Base-by-base conservation (phyloP, 2,888 invertebrate species). In the Ptychoptera albimana region DNA sequence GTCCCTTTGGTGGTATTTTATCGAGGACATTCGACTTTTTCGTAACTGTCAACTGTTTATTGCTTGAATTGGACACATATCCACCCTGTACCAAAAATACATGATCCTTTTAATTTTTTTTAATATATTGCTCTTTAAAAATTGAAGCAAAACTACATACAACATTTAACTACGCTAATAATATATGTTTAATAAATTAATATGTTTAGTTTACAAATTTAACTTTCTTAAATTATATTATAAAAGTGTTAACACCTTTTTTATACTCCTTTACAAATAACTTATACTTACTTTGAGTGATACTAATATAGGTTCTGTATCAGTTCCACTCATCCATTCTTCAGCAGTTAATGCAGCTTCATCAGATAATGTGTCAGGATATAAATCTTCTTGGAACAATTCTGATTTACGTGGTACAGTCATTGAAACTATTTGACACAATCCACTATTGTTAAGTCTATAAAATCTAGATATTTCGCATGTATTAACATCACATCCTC, bases 361-460 rank as follows among this genome's bases (percentile, higher is more conserved):
- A 58, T 92, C 88, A 44, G 92, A 89, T 13, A 88, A 69, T 8
- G 96, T 94, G 61, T 94, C 93, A 0, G 96, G 96, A 67, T 92
- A 97, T 51, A 97, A 72, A 68, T 96, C 96, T 64, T 93, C 92
- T 69, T 96, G 96, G 73, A 96, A 96, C 57, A 89, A 75, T 67
- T 93, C 93, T 49, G 93, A 92, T 76, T 94, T 94, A 62, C 96
- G 76, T 16, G 96, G 96, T 46, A 96, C 96, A 45, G 94, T 94
- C 92, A 97, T 93, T n/a, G 93, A 89, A 47, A 66, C 61, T 54
- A 79, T 79, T 74, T 96, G 96, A 64, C 93, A 92, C 43, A 93
- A 71, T 44, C 89, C 91, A 30, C 86, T 88, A 66, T 91, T 89
- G 67, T 94, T 94, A 47, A 97, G 75, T 55, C 96, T 79, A 71